Evolutionary conservation across 2,113 vertebrate species (phyloP).

Genomic region (Lamprologus lemairii): DNA sequence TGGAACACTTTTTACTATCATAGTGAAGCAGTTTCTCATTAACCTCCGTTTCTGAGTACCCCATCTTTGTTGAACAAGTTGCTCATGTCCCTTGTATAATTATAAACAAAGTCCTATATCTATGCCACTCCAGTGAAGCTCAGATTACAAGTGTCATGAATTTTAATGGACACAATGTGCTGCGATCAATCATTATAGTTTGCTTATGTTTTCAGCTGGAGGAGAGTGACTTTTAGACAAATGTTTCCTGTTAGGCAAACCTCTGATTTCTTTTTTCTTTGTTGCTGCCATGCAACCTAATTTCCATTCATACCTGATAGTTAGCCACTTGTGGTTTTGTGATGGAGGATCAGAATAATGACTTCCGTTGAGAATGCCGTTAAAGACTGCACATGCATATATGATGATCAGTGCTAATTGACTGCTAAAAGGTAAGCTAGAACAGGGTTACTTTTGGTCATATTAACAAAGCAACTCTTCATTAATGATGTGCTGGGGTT

Average conservation of each 20-base stretch:
- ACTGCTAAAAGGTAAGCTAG: not conserved
- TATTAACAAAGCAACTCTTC: not conserved
- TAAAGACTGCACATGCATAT: not conserved
- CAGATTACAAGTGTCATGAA: conserved; percentile 32
- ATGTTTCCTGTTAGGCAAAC: not conserved
- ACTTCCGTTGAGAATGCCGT: not conserved
- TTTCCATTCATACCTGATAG: not conserved
- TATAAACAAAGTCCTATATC: conserved; percentile 10
- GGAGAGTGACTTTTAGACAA: not conserved
- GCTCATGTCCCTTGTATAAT: conserved; percentile 35
- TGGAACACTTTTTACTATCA: not conserved
- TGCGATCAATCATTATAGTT: conserved; percentile 27
- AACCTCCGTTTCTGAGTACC: conserved; percentile 12
- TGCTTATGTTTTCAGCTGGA: conserved; percentile 11
- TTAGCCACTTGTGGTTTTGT: not conserved
- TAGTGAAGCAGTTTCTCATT: conserved; percentile 9
- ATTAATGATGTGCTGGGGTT: not conserved
- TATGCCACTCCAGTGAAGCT: not conserved
- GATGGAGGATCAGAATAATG: not conserved
- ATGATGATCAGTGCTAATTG: not conserved
- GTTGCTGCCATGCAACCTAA: not conserved
- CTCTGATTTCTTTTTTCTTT: not conserved
- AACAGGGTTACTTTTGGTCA: not conserved
- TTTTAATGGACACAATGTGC: conserved; percentile 24
- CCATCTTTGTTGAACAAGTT: conserved; percentile 41